These are phyloP conservation scores for Margaritifera margaritifera DNA, from an alignment of 2,888 invertebrate species.

Conservation along the genomic window DNA sequence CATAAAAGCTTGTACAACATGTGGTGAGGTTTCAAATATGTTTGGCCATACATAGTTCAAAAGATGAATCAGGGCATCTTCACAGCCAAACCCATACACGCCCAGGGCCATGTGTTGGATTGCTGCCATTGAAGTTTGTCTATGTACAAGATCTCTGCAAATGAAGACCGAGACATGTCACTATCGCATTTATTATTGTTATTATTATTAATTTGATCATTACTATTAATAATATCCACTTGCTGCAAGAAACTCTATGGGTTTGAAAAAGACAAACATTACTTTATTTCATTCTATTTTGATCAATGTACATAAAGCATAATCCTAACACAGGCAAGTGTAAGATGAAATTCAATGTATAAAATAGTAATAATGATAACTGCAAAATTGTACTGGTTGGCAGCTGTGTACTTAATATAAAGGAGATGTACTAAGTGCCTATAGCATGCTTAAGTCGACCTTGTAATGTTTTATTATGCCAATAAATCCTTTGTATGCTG, in stretches of 20 bases:
- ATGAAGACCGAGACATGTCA: constrained; percentile 8
- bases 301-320: too few relatives aligned
- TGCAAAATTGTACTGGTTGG: too few relatives aligned
- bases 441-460: too few relatives aligned
- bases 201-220: too few relatives aligned
- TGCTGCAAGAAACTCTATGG: not conserved
- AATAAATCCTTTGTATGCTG: too few relatives aligned
- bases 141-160: constrained; percentile 93
- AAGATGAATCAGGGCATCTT: constrained; percentile 96
- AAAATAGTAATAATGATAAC: too few relatives aligned
- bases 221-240: not conserved
- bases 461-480: too few relatives aligned
- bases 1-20: constrained; percentile 99
- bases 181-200: not conserved
- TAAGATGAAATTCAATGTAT: too few relatives aligned
- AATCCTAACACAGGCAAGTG: too few relatives aligned
- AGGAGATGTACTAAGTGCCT: too few relatives aligned
- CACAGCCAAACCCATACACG: constrained; percentile 98
- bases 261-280: not conserved
- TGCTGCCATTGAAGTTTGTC: constrained; percentile 99
- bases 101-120: constrained; percentile 99
- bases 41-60: constrained; percentile 99
- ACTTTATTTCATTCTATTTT: not conserved
- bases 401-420: too few relatives aligned
- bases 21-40: constrained; percentile 99